Base-by-base conservation (phyloP, 2,888 invertebrate genomes). In the Dryadula phaetusa region DNA sequence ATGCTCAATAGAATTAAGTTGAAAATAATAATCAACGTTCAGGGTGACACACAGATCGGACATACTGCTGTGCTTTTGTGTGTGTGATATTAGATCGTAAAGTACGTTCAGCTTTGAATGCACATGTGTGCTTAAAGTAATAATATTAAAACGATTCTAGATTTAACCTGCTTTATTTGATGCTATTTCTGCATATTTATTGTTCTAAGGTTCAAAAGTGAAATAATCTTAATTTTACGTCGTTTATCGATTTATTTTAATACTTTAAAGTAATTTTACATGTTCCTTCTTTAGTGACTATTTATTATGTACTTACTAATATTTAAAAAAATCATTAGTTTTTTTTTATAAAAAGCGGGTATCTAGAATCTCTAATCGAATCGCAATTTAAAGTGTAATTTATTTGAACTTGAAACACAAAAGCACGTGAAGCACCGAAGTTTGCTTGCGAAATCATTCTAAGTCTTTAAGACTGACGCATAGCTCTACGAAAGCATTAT, bases 71-170 rank as follows among this genome's bases (percentile, higher is more conserved):
- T 83, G 85, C 86, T 86, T 85, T 85, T 85, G 82, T 85, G 84
- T 72, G 69, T 69, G 85, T 87, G 86, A 87, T 87, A 86, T 86
- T 86, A 87, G 85, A 80, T 79, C 66, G 71, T 76, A 76, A 73
- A 71, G 61, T 74, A 62, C 62, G 56, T 71, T 70, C 69, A 69
- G 58, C 75, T 66, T 72, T 58, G 40, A 60, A 53, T 66, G 66
- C 66, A 66, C 66, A 64, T 53, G 53, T 64, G 67, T 61, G 62
- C 44, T 61, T 62, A 16, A 20, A 22, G 10, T 62, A n/a, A n/a
- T n/a, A n/a, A n/a, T n/a, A n/a, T n/a, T n/a, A n/a, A n/a, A n/a
- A n/a, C n/a, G n/a, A n/a, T n/a, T n/a, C n/a, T n/a, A n/a, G n/a
- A n/a, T n/a, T n/a, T n/a, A n/a, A n/a, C n/a, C n/a, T n/a, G n/a